Evolutionary conservation across 92 coral and sea anemone species (phyloP).

Genomic region (Phenganax marumi): DNA sequence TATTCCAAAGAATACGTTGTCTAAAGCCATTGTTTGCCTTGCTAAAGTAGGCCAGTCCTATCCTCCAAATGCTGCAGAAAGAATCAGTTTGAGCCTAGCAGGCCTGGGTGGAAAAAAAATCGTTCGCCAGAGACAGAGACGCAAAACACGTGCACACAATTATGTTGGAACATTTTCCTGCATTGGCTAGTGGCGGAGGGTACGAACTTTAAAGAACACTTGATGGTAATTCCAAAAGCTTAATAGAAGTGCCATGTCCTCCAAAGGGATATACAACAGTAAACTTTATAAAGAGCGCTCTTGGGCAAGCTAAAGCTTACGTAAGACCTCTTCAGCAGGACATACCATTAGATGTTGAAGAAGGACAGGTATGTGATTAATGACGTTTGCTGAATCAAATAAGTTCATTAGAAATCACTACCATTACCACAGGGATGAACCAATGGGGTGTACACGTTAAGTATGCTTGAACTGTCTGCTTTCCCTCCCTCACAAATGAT

Average conservation of each 20-base stretch:
- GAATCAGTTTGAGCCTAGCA: constrained; percentile 56
- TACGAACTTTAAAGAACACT: constrained; percentile 55
- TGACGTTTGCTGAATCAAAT: too few species aligned
- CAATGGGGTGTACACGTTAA: background rate
- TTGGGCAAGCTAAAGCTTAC: constrained; percentile 54
- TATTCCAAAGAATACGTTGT: background rate
- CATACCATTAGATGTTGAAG: too few species aligned
- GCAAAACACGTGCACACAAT: constrained; percentile 44
- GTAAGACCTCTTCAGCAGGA: too few species aligned
- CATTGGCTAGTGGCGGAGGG: constrained; percentile 53
- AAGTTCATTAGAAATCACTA: too few species aligned
- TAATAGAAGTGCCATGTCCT: constrained; percentile 52
- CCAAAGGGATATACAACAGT: constrained; percentile 56
- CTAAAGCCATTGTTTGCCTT: constrained; percentile 56
- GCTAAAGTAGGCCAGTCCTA: constrained; percentile 36
- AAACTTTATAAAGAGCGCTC: constrained; percentile 42
- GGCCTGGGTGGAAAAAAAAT: constrained; percentile 54
- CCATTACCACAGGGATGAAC: too few species aligned
- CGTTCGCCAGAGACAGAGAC: constrained; percentile 51
- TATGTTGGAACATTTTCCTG: constrained; percentile 49
- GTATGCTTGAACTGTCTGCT: background rate
- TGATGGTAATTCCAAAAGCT: constrained; percentile 40
- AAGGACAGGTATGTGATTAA: too few species aligned
- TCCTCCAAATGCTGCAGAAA: constrained; percentile 50
- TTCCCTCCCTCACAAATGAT: too few species aligned